Conservation (phyloP, 2,888 invertebrate species). For the Chrysodeixis includens region DNA sequence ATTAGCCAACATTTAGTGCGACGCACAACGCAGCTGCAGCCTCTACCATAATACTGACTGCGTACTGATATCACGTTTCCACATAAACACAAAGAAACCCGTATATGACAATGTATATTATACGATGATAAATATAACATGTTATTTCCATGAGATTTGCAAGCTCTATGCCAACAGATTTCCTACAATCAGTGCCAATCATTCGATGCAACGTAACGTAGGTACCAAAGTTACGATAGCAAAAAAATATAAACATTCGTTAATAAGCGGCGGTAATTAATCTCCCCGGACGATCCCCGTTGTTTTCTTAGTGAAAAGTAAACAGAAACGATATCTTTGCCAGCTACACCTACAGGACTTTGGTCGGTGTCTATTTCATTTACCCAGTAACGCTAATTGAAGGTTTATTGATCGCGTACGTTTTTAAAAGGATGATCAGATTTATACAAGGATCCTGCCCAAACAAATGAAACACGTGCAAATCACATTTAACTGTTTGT, state of each 20-base stretch:
- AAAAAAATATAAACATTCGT: constrained; percentile 10
- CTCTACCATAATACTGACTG: constrained; percentile 23
- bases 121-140: constrained; percentile 8
- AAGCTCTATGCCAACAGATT: constrained; percentile 41
- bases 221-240: constrained; percentile 11
- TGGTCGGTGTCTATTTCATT: neutral
- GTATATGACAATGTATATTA: neutral
- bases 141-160: constrained; percentile 27
- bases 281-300: constrained; percentile 7
- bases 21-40: constrained; percentile 14
- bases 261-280: neutral
- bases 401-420: constrained; percentile 1
- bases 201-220: constrained; percentile 10
- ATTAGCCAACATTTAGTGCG: constrained; percentile 22
- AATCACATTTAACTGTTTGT: constrained; percentile 35
- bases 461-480: constrained; percentile 25
- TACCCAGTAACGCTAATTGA: constrained; percentile 6
- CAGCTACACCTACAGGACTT: constrained; percentile 3
- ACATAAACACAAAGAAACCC: constrained; percentile 10
- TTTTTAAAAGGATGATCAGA: constrained; percentile 13
- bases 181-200: constrained; percentile 34
- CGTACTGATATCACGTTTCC: constrained; percentile 11
- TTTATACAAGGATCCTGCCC: neutral
- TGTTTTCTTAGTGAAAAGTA: constrained; percentile 7
- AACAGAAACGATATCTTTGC: constrained; percentile 4